These are phyloP conservation scores for Blomia tropicalis DNA, from an alignment of 2,888 invertebrate species.

Conservation along the genomic window DNA sequence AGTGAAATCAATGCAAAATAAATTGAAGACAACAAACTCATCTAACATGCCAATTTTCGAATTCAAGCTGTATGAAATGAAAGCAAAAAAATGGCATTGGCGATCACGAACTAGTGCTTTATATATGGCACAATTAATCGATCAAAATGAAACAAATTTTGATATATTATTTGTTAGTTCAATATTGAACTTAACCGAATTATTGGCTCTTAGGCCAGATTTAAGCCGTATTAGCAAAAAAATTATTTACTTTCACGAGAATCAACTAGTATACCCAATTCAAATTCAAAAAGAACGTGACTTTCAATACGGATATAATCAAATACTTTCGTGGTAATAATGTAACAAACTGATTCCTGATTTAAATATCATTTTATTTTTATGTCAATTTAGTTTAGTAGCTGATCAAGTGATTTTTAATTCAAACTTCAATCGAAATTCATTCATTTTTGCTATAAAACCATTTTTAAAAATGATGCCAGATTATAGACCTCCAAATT, in stretches of 20 bases:
- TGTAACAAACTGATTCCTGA: too few species aligned
- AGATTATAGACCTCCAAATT: slow-evolving; percentile 44
- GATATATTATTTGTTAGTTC: slow-evolving; percentile 50
- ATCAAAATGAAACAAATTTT: slow-evolving; percentile 32
- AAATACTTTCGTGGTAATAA: slow-evolving; percentile 50
- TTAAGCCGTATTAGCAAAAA: slow-evolving; percentile 43
- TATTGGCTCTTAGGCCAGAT: slow-evolving; percentile 51
- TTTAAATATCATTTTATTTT: neutral
- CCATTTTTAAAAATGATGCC: slow-evolving; percentile 49
- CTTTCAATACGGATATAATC: slow-evolving; percentile 58
- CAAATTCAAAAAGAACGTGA: slow-evolving; percentile 49
- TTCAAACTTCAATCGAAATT: slow-evolving; percentile 50
- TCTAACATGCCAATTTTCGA: neutral
- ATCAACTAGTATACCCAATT: slow-evolving; percentile 55
- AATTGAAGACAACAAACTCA: neutral
- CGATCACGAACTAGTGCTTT: slow-evolving; percentile 51
- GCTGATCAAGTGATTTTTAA: slow-evolving; percentile 55
- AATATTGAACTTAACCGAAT: slow-evolving; percentile 52
- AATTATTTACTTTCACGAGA: slow-evolving; percentile 60
- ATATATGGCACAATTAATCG: slow-evolving; percentile 45
- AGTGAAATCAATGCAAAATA: slow-evolving; percentile 10
- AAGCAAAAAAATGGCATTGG: slow-evolving; percentile 64
- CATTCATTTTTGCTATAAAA: slow-evolving; percentile 47
- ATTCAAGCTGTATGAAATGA: slow-evolving; percentile 36
- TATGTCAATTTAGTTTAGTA: slow-evolving; percentile 48